Evolutionary conservation across 2,797 vertebrate genomes (phyloP).

Genomic region (Sarcophilus harrisii): DNA sequence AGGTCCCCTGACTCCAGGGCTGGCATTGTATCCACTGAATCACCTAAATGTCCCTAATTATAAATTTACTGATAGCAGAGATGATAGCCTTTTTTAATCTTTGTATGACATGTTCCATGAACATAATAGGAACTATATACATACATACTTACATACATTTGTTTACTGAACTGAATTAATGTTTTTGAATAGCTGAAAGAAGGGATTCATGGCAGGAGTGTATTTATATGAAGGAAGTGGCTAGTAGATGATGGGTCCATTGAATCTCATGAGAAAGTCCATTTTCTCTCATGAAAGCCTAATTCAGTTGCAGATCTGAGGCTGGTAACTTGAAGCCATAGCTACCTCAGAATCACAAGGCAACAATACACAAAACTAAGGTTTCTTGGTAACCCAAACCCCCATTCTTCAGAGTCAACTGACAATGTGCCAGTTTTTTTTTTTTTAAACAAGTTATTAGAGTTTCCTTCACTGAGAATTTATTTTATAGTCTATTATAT

Average conservation of each 20-base stretch:
- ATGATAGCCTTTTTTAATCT: not conserved
- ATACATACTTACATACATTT: not conserved
- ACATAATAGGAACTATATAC: not conserved
- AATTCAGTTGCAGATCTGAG: not conserved
- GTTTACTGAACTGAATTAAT: not conserved
- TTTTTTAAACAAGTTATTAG: conserved; percentile 58
- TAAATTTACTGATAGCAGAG: not conserved
- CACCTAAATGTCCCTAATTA: not conserved
- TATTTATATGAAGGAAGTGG: not conserved
- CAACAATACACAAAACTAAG: conserved; percentile 71
- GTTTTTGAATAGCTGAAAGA: not conserved
- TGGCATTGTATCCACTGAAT: not conserved
- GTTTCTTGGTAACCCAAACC: not conserved
- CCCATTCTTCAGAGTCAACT: conserved; percentile 73
- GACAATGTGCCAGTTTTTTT: conserved; percentile 70
- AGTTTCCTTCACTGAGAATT: conserved; percentile 71
- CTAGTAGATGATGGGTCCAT: not conserved
- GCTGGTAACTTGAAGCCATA: conserved; percentile 71
- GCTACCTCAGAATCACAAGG: conserved; percentile 68
- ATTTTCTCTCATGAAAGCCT: not conserved
- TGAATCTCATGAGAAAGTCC: not conserved
- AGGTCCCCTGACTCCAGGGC: not conserved
- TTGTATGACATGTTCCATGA: not conserved
- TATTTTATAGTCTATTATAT: conserved; percentile 49
- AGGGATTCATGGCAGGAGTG: not conserved